Conservation (phyloP, 2,888 invertebrate species). For the Helicoverpa assulta region DNA sequence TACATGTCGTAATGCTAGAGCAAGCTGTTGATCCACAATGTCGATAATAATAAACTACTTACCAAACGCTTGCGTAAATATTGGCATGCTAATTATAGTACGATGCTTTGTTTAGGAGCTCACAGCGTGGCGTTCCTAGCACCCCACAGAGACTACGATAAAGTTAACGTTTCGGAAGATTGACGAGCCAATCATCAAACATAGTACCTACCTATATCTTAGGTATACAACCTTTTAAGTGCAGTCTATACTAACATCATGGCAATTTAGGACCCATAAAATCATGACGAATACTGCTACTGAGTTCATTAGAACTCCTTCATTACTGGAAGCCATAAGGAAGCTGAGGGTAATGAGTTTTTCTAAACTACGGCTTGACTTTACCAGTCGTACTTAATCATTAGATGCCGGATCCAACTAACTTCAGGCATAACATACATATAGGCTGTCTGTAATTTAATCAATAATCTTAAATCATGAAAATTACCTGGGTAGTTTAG, state of each 20-base stretch:
- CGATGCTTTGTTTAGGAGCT: constrained; percentile 1
- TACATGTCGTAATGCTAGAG: neutral
- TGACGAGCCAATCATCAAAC: neutral
- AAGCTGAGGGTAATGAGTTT: constrained; percentile 14
- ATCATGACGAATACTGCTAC: constrained; percentile 5
- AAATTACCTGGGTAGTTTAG: neutral
- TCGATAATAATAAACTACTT: neutral
- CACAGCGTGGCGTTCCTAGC: neutral
- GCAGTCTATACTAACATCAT: constrained; percentile 1
- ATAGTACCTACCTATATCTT: too few species aligned
- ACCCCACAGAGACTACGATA: neutral
- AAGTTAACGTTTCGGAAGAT: neutral
- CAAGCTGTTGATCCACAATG: constrained; percentile 1
- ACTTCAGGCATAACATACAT: neutral
- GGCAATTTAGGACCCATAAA: neutral
- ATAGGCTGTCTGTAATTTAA: neutral
- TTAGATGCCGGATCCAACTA: neutral
- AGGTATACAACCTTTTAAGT: too few species aligned
- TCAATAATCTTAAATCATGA: constrained; percentile 2
- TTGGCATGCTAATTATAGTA: constrained; percentile 2
- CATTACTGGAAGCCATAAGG: constrained; percentile 18
- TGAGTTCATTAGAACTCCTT: constrained; percentile 12
- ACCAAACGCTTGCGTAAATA: constrained; percentile 2
- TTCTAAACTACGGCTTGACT: neutral
- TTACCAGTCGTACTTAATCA: constrained; percentile 3